A percentile compares a stretch with the other conserved stretches of the same genome.
Evolutionary conservation across 1,140 invertebrate genomes (phyloP).

Genomic region (Scaptomyza pallida): DNA sequence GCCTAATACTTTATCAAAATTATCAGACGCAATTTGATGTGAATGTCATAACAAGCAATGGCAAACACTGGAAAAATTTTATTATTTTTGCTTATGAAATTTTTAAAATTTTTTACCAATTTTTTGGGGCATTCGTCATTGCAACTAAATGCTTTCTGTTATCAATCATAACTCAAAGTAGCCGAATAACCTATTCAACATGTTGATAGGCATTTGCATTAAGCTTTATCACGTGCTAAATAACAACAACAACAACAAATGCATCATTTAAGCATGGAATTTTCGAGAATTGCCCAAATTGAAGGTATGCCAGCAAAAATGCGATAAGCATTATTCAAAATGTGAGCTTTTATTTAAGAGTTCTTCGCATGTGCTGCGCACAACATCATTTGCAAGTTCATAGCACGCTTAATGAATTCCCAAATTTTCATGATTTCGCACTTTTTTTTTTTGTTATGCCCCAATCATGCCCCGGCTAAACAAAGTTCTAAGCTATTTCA

Average conservation of each 20-base stretch:
- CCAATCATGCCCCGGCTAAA: conserved; percentile 30
- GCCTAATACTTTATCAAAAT: no score
- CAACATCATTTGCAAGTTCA: conserved; percentile 47
- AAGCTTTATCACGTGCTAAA: conserved; percentile 34
- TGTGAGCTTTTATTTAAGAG: conserved; percentile 13
- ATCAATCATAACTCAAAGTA: conserved; percentile 66
- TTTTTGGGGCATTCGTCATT: conserved; percentile 17
- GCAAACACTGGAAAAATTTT: conserved; percentile 30
- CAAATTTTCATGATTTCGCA: conserved; percentile 60
- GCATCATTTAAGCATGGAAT: conserved; percentile 17
- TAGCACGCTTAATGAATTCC: conserved; percentile 67
- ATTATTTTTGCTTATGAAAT: no score
- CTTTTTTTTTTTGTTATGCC: conserved; percentile 50
- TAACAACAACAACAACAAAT: conserved; percentile 1
- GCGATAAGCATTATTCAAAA: conserved; percentile 40
- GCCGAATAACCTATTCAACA: conserved; percentile 30
- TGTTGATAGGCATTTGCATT: conserved; percentile 27
- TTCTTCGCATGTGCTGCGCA: conserved; percentile 13
- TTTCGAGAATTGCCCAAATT: conserved; percentile 27
- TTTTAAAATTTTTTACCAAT: not conserved
- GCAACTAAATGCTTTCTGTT: conserved; percentile 40
- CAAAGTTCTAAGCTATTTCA: conserved; percentile 43
- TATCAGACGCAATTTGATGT: no score
- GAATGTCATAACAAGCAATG: no score
- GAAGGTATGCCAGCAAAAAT: conserved; percentile 15